Evolutionary conservation across 1,140 invertebrate genomes (phyloP).

Genomic region (Teleogryllus occipitalis): DNA sequence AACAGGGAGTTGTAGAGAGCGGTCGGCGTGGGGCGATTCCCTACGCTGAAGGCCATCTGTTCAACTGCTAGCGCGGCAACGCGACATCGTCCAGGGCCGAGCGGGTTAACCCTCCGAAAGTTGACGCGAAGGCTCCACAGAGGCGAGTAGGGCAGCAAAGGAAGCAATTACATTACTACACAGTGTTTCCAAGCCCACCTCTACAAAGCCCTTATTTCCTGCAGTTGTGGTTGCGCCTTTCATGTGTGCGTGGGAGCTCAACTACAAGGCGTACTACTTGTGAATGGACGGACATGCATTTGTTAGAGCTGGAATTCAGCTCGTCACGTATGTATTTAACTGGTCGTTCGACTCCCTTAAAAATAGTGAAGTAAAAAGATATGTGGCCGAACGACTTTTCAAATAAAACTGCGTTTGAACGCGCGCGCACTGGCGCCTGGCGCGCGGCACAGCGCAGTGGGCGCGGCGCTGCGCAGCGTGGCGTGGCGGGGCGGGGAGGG

Average conservation of each 20-base stretch:
- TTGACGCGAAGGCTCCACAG: not conserved
- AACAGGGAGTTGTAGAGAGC: not conserved
- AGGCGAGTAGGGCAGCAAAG: not conserved
- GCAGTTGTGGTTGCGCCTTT: too few species aligned
- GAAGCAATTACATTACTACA: not conserved
- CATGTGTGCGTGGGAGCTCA: not conserved
- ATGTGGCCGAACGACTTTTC: too few species aligned
- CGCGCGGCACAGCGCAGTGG: too few species aligned
- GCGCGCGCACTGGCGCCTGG: too few species aligned
- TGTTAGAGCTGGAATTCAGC: not conserved
- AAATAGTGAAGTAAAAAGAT: too few species aligned
- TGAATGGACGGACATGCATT: not conserved
- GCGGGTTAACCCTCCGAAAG: not conserved
- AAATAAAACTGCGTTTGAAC: too few species aligned
- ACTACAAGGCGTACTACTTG: not conserved
- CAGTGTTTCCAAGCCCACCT: not conserved
- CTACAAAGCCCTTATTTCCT: too few species aligned
- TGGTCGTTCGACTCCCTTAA: too few species aligned
- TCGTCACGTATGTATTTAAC: too few species aligned
- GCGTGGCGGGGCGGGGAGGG: too few species aligned
- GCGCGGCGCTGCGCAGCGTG: too few species aligned
- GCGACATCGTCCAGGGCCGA: slow-evolving; percentile 8
- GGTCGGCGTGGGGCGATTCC: not conserved
- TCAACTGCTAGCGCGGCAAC: not conserved
- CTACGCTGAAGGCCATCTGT: not conserved